Base-by-base conservation (phyloP, 2,113 vertebrate species). In the Machaerirhynchus nigripectus region DNA sequence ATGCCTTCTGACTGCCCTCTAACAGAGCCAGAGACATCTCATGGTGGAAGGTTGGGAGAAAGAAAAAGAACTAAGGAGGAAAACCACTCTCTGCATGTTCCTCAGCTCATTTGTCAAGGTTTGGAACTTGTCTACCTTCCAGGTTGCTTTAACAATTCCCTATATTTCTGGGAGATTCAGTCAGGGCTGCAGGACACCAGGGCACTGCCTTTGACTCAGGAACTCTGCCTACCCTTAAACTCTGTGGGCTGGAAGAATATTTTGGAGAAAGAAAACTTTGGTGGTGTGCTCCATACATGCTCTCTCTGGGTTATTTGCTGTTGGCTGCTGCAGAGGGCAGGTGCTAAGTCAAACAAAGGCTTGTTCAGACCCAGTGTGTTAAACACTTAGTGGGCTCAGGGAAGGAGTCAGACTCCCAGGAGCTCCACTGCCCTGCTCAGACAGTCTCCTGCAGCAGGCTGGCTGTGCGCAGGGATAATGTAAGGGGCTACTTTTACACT, bases 181-280 rank as follows among this genome's bases (percentile, higher is more conserved):
- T 55, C 30, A 47, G 31, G 47, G 21, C 44, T 80, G 4, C 23
- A 64, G 27, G 64, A 40, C 26, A 52, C 49, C 15, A 17, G 68
- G 59, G 35, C 26, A 84, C 6, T 1, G 14, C 19, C n/a, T 93
- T 33, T 81, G 42, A n/a, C 23, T 61, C 0, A 0, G 23, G 42
- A 70, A 26, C 28, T 77, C 31, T 70, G 50, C 14, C 11, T 47
- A 7, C 28, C 0, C 0, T 67, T 30, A 57, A 55, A 20, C 21
- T 68, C 22, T 57, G n/a, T 30, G 61, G 61, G n/a, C 56, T 78
- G 52, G 26, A 71, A 78, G 23, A 50, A 42, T 84, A 23, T 64
- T 82, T 40, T 69, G 26, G 26, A 67, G 68, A 7, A 42, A 40
- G 80, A 47, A 77, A 47, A 8, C 6, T 18, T 49, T 8, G 49